These are phyloP conservation scores for Pseudococcus jackbeardsleyi DNA, from an alignment of 2,888 invertebrate genomes.

Conservation along the genomic window DNA sequence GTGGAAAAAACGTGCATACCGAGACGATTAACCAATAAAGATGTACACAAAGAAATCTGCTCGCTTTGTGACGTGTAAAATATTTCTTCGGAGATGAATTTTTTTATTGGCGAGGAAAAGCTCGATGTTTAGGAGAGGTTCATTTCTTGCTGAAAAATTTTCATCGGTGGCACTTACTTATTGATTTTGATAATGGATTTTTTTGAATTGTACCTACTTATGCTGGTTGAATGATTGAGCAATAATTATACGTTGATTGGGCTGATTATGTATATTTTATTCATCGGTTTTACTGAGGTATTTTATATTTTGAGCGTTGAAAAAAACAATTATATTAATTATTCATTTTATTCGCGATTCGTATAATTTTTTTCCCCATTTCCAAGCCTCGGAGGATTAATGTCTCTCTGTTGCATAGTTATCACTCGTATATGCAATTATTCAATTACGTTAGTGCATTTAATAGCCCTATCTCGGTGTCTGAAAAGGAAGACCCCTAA, in stretches of 20 bases:
- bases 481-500: conserved; percentile 50
- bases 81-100: neutral
- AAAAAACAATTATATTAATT: neutral
- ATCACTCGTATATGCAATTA: conserved; percentile 18
- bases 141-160: neutral
- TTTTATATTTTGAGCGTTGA: neutral
- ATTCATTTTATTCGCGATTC: neutral
- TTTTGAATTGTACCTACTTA: neutral
- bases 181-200: neutral
- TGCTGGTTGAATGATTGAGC: neutral
- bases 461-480: conserved; percentile 3
- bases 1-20: conserved; percentile 26
- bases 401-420: neutral
- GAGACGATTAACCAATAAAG: conserved; percentile 22
- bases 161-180: neutral
- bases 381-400: neutral
- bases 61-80: neutral
- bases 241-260: neutral
- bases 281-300: neutral
- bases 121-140: neutral
- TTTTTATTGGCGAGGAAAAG: neutral
- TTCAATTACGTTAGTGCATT: conserved; percentile 30
- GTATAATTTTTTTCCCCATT: neutral
- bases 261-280: neutral
- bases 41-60: conserved; percentile 18